These are phyloP conservation scores for Lasioglossum leucozonium DNA, from an alignment of 2,888 invertebrate species.

Conservation along the genomic window DNA sequence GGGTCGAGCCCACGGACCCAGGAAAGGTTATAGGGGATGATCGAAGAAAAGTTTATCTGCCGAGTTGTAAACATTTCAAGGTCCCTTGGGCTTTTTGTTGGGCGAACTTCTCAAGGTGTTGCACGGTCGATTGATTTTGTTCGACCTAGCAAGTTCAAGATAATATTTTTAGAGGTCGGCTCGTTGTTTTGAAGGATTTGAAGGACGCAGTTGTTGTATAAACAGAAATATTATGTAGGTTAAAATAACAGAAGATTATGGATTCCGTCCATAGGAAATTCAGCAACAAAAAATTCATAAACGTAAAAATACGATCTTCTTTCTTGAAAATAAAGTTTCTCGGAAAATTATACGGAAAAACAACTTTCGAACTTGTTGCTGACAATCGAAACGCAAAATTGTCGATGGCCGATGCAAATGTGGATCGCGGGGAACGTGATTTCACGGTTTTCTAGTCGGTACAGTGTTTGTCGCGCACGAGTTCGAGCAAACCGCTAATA, in stretches of 20 bases:
- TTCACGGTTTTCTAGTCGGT: not conserved
- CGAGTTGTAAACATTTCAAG: not conserved
- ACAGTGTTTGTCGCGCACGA: slow-evolving; percentile 25
- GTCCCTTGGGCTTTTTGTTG: not conserved
- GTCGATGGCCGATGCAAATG: too few relatives aligned
- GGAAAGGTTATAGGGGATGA: not conserved
- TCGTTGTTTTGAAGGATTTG: not conserved
- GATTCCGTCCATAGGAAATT: not conserved
- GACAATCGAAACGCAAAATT: not conserved
- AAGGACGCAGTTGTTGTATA: not conserved
- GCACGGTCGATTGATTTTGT: not conserved
- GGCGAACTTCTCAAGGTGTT: not conserved
- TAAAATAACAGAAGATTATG: not conserved
- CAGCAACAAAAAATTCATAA: too few relatives aligned
- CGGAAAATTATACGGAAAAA: too few relatives aligned
- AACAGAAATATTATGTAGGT: too few relatives aligned
- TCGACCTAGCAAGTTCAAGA: not conserved
- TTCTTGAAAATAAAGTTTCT: too few relatives aligned
- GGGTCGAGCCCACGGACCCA: not conserved
- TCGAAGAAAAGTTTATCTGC: not conserved
- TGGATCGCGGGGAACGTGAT: not conserved
- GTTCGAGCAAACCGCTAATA: slow-evolving; percentile 18
- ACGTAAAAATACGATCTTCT: too few relatives aligned
- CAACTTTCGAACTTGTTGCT: not conserved
- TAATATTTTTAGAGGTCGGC: not conserved